Base-by-base conservation (phyloP, 2,888 invertebrate species). In the Chironomus riparius region DNA sequence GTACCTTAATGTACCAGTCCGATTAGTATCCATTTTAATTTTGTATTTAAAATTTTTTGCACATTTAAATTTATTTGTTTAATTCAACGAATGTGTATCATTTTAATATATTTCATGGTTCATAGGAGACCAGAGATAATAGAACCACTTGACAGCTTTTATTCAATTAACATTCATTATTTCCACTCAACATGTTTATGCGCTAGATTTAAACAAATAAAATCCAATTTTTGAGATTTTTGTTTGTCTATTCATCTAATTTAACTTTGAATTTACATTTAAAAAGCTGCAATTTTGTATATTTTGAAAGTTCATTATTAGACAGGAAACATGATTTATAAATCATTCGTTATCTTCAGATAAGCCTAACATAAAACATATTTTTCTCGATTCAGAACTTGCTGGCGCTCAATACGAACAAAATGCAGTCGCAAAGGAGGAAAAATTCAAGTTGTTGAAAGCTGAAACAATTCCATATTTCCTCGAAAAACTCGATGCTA, bases 381-480 rank as follows among this genome's bases (percentile, higher is more conserved):
- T 62, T 7, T 65, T 65, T 65, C 13, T 50, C 4, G 2, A 21
- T 24, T 21, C 6, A 74, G 74, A 68, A 73, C 38, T 56, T 61
- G 68, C 76, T 56, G 22, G n/a, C 18, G 73, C 70, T 24, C 70
- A 15, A 48, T 76, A 75, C 6, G 77, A 77, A 72, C 5, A 68
- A 47, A 28, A 77, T 65, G 24, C 68, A 47, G 71, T 50, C 15
- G 47, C 76, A 50, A 65, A 77, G 48, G 50, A 70, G 21, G 61
- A 71, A n/a, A 87, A 87, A 79, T 82, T 85, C 79, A 84, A 85
- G 74, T 82, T 85, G 77, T 80, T 87, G 4, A 85, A 86, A 76
- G 83, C 86, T 62, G 87, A 89, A 81, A 84, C 83, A 77, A 82
- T 89, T 78, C 89, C 89, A 15, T 74, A 73, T n/a, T 70, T 61